Conservation (phyloP, 2,113 vertebrate species). For the Pteronura brasiliensis region DNA sequence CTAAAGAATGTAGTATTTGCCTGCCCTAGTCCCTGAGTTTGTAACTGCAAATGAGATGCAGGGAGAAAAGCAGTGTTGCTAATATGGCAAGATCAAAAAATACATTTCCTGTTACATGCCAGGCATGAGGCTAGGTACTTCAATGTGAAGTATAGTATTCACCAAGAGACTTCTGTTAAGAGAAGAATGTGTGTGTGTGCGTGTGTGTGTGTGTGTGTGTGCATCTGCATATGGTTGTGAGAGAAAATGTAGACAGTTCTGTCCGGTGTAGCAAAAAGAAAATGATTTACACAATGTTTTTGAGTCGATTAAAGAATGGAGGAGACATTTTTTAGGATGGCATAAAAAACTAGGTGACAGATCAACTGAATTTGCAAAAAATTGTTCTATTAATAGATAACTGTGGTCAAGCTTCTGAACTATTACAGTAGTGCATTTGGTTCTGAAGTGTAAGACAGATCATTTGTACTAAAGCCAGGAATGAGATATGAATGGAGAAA, state of each 20-base stretch:
- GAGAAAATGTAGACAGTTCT: not conserved
- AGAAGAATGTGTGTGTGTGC: not conserved
- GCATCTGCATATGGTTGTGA: not conserved
- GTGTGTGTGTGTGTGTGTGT: not conserved
- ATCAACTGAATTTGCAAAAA: not conserved
- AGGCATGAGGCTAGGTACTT: not conserved
- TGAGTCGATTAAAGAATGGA: not conserved
- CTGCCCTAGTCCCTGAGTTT: not conserved
- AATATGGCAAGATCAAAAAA: not conserved
- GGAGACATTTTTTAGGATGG: not conserved
- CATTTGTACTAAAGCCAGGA: not conserved
- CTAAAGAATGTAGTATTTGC: not conserved
- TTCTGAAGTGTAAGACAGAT: not conserved
- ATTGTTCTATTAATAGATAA: not conserved
- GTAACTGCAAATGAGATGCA: not conserved
- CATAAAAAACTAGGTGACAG: not conserved
- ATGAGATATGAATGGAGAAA: not conserved
- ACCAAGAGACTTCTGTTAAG: not conserved
- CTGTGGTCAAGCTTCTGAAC: not conserved
- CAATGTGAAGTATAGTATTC: not conserved
- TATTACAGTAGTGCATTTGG: not conserved
- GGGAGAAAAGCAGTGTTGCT: not conserved
- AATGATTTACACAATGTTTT: not conserved
- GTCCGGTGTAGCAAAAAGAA: not conserved
- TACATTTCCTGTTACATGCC: not conserved